phyloP scores from a whole-genome alignment of 2,888 invertebrate species.

The Amphiduros pacificus region DNA sequence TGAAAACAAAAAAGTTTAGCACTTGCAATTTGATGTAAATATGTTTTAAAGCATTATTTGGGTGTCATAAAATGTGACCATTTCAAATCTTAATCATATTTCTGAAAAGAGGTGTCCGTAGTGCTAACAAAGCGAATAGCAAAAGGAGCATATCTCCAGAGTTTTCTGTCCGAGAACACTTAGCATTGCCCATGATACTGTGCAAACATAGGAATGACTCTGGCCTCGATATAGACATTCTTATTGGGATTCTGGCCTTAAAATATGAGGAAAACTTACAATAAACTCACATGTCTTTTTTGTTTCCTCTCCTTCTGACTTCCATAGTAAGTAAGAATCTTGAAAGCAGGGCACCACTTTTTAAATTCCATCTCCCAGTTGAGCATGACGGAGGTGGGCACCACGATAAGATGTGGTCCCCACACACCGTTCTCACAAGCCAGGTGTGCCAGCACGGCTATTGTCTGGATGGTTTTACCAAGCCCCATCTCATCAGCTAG shows the following conservation, averaged over 20 bases:
- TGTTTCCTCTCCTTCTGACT: conserved; percentile 84
- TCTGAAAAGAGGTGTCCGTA: too few species aligned
- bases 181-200: conserved; percentile 10
- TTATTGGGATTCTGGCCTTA: too few species aligned
- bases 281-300: conserved; percentile 58
- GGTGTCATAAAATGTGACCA: too few species aligned
- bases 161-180: conserved; percentile 8
- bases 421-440: conserved; percentile 72
- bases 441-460: conserved; percentile 91
- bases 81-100: too few species aligned
- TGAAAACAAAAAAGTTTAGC: conserved; percentile 29
- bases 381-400: conserved; percentile 98
- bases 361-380: conserved; percentile 99
- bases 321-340: conserved; percentile 98
- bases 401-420: conserved; percentile 98
- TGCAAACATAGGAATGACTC: conserved; percentile 15
- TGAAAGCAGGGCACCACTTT: conserved; percentile 99
- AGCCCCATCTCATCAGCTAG: conserved; percentile 99
- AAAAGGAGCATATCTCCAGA: conserved; percentile 8
- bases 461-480: conserved; percentile 95
- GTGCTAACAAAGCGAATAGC: too few species aligned
- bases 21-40: too few species aligned
- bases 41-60: too few species aligned
- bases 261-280: too few species aligned
- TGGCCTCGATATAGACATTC: conserved; percentile 14